These are phyloP conservation scores for Synanthedon tipuliformis DNA, from an alignment of 2,888 invertebrate species.

Conservation along the genomic window DNA sequence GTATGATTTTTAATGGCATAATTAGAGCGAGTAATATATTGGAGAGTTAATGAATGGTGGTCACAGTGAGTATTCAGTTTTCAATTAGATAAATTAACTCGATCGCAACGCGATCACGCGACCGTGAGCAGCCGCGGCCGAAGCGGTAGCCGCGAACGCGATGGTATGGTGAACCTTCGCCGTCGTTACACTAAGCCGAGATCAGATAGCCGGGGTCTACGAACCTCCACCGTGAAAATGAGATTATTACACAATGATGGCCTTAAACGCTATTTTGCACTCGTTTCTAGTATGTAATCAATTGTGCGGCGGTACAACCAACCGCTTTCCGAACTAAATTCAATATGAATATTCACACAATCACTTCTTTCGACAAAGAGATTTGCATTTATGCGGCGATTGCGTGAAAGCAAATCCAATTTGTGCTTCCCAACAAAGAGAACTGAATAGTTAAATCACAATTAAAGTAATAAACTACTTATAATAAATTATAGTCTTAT, in stretches of 20 bases:
- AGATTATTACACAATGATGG: slow-evolving; percentile 51
- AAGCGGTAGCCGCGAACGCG: slow-evolving; percentile 5
- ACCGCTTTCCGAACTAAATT: background rate
- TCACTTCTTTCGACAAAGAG: background rate
- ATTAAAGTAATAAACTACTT: no score
- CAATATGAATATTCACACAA: background rate
- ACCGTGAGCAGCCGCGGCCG: slow-evolving; percentile 14
- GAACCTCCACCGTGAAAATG: slow-evolving; percentile 47
- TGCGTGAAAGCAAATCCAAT: background rate
- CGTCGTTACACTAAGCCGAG: background rate
- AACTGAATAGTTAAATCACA: no score
- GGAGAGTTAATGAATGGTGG: slow-evolving; percentile 4
- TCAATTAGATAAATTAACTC: slow-evolving; percentile 53
- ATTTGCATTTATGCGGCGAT: background rate
- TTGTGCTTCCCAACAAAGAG: no score
- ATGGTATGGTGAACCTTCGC: no score
- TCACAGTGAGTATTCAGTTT: slow-evolving; percentile 21
- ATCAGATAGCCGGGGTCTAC: slow-evolving; percentile 4
- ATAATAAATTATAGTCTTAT: no score
- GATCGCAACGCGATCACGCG: slow-evolving; percentile 32
- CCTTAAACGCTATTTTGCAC: slow-evolving; percentile 47
- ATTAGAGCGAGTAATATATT: background rate
- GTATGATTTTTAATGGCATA: background rate
- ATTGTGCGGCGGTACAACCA: background rate
- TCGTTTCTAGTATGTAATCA: slow-evolving; percentile 24